Percentiles rank a stretch among this genome's conserved stretches.
Conservation (phyloP, 2,888 invertebrate genomes). For the Mythimna lalbum region DNA sequence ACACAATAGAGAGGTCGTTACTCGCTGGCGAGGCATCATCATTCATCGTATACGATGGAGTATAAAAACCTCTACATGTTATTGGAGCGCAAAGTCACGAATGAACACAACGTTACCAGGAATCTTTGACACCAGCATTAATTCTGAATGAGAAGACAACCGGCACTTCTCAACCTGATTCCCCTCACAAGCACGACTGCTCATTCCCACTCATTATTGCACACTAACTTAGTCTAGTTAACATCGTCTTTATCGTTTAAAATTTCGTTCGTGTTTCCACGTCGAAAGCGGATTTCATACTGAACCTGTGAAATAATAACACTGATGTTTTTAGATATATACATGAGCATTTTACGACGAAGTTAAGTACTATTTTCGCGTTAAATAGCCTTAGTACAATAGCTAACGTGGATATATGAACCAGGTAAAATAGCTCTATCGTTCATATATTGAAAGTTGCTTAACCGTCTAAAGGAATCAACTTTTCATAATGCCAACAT, state of each 20-base stretch:
- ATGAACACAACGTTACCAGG: constrained; percentile 75
- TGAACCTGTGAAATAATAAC: constrained; percentile 42
- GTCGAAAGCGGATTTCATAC: constrained; percentile 42
- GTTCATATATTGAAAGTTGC: constrained; percentile 45
- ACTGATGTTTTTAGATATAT: constrained; percentile 29
- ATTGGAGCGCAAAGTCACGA: constrained; percentile 88
- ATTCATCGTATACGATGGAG: constrained; percentile 49
- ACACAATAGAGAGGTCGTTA: constrained; percentile 53
- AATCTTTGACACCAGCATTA: constrained; percentile 68
- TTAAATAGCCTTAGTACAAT: constrained; percentile 23
- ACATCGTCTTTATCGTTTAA: constrained; percentile 25
- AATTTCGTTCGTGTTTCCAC: constrained; percentile 40
- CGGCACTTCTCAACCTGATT: constrained; percentile 71
- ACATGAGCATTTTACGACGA: constrained; percentile 24
- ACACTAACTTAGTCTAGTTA: constrained; percentile 30
- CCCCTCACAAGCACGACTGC: constrained; percentile 50
- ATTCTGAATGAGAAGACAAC: constrained; percentile 54
- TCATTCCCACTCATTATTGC: constrained; percentile 68
- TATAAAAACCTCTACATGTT: constrained; percentile 66
- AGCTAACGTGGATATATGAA: constrained; percentile 18
- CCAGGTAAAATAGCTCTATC: constrained; percentile 37
- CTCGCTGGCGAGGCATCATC: constrained; percentile 52
- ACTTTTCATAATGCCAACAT: constrained; percentile 57
- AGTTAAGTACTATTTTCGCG: constrained; percentile 20
- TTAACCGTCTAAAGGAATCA: constrained; percentile 58